Evolutionary conservation across 2,888 invertebrate species (phyloP), one percentile per base, ranked within the genome.

Genomic region (Chironomus riparius): DNA sequence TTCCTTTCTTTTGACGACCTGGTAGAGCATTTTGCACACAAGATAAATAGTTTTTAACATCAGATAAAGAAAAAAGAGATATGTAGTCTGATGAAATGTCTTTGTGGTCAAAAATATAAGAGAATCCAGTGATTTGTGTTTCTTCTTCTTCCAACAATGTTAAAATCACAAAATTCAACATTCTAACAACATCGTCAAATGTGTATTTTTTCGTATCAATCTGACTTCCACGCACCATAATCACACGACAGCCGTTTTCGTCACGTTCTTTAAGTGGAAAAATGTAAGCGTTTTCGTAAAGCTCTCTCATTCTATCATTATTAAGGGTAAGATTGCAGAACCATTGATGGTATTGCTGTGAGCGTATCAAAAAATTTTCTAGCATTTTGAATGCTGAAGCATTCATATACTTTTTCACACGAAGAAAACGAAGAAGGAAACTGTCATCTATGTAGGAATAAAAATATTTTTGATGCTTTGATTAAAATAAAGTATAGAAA

Each of bases 241-340:
- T 62, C 6, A 74, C 68, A 15, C 74, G 47, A 21, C 68, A 74
- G 15, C 74, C 74, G 38, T 74, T 74, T 65, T 74, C 48, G 47
- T 74, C 74, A 22, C 74, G 74, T 18, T 74, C 74, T 18, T 47
- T 74, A 6, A 74, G 68, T 13, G 74, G 74, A 48, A 74, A 74
- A 18, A 74, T 74, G 48, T 68, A 74, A 18, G 68, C 74, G 12
- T 47, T 47, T 4, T 74, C 48, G 13, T 21, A 65, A 68, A 74
- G 47, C 18, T 74, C 68, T 24, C 10, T 47, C 10, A 74, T 47
- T 21, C 68, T 61, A 6, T 68, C 47, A 13, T 68, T 7, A 24
- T 74, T 47, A 10, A 74, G 47, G 22, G 21, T 22, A 10, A 74
- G 15, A 65, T n/a, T n/a, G 2, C 24, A 21, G 62, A 74, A 74